These are phyloP conservation scores for Ennomos fuscantarius DNA, from an alignment of 2,888 invertebrate species.

Conservation along the genomic window DNA sequence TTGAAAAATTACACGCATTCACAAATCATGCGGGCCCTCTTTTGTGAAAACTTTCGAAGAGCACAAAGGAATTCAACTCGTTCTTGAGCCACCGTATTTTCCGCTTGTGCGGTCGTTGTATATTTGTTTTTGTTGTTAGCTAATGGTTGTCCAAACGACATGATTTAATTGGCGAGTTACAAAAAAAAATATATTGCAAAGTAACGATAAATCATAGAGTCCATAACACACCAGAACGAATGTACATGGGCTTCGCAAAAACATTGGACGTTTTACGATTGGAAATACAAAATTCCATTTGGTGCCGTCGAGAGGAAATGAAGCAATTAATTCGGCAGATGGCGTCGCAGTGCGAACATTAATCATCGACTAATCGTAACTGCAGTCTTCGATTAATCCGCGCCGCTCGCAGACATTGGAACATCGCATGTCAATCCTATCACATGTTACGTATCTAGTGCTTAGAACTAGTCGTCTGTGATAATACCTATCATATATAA, in stretches of 20 bases:
- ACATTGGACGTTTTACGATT: constrained; percentile 70
- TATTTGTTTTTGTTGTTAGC: constrained; percentile 38
- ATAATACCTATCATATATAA: neutral
- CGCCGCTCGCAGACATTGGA: constrained; percentile 46
- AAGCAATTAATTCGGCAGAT: constrained; percentile 85
- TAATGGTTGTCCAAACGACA: constrained; percentile 38
- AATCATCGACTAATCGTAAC: constrained; percentile 85
- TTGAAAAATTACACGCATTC: constrained; percentile 85
- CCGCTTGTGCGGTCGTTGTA: constrained; percentile 49
- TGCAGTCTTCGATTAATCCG: constrained; percentile 84
- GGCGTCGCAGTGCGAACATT: constrained; percentile 82
- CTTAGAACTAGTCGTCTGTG: constrained; percentile 2
- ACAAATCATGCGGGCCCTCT: constrained; percentile 82
- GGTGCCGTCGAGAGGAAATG: constrained; percentile 82
- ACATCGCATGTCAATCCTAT: constrained; percentile 44
- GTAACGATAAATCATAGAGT: constrained; percentile 69
- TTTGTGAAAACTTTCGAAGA: constrained; percentile 76
- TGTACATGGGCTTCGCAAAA: constrained; percentile 67
- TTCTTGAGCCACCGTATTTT: constrained; percentile 70
- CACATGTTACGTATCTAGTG: constrained; percentile 31
- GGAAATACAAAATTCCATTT: constrained; percentile 83
- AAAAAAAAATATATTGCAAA: constrained; percentile 47
- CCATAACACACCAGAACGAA: constrained; percentile 73
- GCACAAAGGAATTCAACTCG: constrained; percentile 77
- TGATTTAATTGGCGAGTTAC: constrained; percentile 39